Conservation (phyloP, 2,888 invertebrate genomes). For the Synergus laeviventris region DNA sequence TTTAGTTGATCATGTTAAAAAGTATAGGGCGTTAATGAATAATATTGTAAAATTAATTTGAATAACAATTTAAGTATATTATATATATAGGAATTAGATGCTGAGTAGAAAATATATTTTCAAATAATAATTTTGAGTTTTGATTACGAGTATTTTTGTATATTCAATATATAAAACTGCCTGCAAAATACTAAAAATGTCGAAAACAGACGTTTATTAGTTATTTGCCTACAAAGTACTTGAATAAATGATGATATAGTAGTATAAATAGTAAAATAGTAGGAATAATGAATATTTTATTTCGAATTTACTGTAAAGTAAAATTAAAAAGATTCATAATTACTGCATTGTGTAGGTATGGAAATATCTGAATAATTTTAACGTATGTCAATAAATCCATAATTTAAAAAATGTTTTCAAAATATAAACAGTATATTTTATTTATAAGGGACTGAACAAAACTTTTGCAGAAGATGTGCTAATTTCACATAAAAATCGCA, state of each 20-base stretch:
- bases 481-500: constrained; percentile 5
- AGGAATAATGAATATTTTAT: constrained; percentile 18
- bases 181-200: constrained; percentile 7
- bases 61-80: constrained; percentile 30
- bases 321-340: constrained; percentile 29
- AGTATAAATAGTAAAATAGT: constrained; percentile 45
- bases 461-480: not conserved
- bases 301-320: not conserved
- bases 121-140: constrained; percentile 40
- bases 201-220: not conserved
- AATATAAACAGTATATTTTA: not conserved
- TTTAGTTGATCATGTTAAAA: constrained; percentile 29
- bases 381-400: constrained; percentile 3
- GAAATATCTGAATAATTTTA: constrained; percentile 7
- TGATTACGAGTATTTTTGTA: constrained; percentile 18
- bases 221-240: not conserved
- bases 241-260: constrained; percentile 20
- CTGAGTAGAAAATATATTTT: constrained; percentile 40
- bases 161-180: constrained; percentile 10
- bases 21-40: constrained; percentile 31
- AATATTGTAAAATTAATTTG: constrained; percentile 32
- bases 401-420: constrained; percentile 3
- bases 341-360: constrained; percentile 1
- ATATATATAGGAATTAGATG: constrained; percentile 40
- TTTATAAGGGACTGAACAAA: constrained; percentile 15